These are phyloP conservation scores for Oligia strigilis DNA, from an alignment of 2,888 invertebrate species.

Conservation along the genomic window DNA sequence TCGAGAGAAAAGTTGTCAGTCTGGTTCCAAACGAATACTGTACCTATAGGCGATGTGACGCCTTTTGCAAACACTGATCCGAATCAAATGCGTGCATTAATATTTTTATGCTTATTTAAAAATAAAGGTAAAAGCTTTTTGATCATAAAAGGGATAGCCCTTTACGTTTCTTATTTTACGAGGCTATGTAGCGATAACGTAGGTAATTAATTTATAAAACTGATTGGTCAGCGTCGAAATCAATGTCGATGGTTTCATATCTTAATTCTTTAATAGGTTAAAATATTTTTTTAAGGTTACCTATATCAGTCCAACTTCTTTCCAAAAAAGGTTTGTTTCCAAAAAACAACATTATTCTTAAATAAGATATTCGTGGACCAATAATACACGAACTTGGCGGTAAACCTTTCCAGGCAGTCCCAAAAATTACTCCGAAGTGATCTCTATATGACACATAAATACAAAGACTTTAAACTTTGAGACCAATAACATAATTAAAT, in stretches of 20 bases:
- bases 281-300: neutral
- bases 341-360: neutral
- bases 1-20: constrained; percentile 80
- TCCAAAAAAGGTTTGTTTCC: neutral
- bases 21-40: constrained; percentile 86
- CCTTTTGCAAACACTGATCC: constrained; percentile 61
- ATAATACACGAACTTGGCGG: neutral
- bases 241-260: neutral
- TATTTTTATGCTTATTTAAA: constrained; percentile 6
- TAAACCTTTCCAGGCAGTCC: neutral
- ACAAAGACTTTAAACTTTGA: constrained; percentile 25
- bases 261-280: neutral
- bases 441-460: neutral
- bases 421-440: constrained; percentile 3
- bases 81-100: constrained; percentile 44
- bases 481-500: neutral
- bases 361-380: neutral
- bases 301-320: neutral
- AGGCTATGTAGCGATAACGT: neutral
- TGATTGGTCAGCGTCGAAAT: neutral
- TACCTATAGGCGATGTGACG: constrained; percentile 64
- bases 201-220: neutral
- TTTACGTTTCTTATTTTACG: constrained; percentile 7
- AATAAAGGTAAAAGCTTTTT: constrained; percentile 38
- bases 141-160: constrained; percentile 19